Evolutionary conservation across 2,888 invertebrate species (phyloP), one percentile per base, ranked within the genome.

Genomic region (Miltochrista miniata): DNA sequence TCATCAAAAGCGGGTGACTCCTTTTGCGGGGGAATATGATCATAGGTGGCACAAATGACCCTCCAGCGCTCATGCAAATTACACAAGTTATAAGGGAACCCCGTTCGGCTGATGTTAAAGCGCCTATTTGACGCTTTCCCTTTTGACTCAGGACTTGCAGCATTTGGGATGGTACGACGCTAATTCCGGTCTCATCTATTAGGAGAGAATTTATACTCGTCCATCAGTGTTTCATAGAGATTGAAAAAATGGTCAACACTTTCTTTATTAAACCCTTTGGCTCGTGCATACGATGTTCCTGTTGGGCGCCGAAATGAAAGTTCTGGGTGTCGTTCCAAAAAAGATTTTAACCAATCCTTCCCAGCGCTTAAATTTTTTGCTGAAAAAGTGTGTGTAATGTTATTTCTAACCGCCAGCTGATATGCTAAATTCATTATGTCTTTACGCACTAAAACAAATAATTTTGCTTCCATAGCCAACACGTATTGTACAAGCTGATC

Each of bases 1-100:
- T 60, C 59, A 68, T 63, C 33, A 68, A 38, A 36, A 50, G 36
- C 36, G 48, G 46, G 39, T 47, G 13, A 29, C 49, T 49, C 7
- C 51, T 48, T 50, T 67, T 65, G 1, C 65, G 36, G 1, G 67
- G 68, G 34, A 70, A 72, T 35, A 72, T 67, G 30, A 68, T 56
- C 61, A 68, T 58, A 1, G 65, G 66, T 24, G 64, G 62, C 7
- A 71, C 56, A 51, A 54, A 65, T 45, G 56, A 45, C 4, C 63
- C 66, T 10, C 54, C 43, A 15, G 68, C 57, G 46, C 54, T 68
- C 61, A 67, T 62, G 48, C 35, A 35, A 13, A 13, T 13, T 9
- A 36, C 36, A 31, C 8, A 10, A 31, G 31, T 31, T 31, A 31
- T 31, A 7, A 31, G 8, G 8, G 31, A 31, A 8, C 31, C 31